Conservation (phyloP, 1,140 invertebrate genomes). For the Hylaeus volcanicus region DNA sequence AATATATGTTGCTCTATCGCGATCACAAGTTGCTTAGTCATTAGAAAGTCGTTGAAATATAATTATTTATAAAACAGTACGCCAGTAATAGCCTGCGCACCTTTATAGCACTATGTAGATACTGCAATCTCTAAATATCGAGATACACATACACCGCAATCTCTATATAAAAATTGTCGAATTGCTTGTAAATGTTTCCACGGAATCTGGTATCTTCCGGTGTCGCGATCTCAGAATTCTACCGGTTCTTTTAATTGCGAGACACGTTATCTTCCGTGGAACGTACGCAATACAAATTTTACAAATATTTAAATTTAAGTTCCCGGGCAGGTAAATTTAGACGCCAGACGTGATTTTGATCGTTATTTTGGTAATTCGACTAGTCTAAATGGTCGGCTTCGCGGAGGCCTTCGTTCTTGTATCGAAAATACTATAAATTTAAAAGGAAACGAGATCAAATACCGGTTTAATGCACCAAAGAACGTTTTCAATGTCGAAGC, state of each 20-base stretch:
- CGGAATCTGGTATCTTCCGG: not conserved
- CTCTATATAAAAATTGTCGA: not conserved
- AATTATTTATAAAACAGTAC: slow-evolving; percentile 6
- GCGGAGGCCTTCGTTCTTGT: not conserved
- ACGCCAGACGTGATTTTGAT: slow-evolving; percentile 8
- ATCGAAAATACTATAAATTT: slow-evolving; percentile 20
- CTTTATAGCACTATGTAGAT: not conserved
- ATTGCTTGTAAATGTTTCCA: slow-evolving; percentile 3
- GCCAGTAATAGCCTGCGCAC: too few species aligned
- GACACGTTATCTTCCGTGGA: not conserved
- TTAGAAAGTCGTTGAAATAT: slow-evolving; percentile 1
- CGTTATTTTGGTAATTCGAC: slow-evolving; percentile 31
- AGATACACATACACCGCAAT: not conserved
- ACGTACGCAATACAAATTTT: not conserved
- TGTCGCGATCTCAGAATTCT: slow-evolving; percentile 6
- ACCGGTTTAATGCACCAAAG: slow-evolving; percentile 29
- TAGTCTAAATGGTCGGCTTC: not conserved
- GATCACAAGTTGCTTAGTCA: not conserved
- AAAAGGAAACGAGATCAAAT: slow-evolving; percentile 22
- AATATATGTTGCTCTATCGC: not conserved
- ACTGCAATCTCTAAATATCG: not conserved
- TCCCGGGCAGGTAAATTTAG: slow-evolving; percentile 22
- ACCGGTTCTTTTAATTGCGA: not conserved
- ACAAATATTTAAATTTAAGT: slow-evolving; percentile 6
- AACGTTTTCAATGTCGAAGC: slow-evolving; percentile 37